phyloP scores from a whole-genome alignment of 1,140 invertebrate genomes.

The Brevipalpus yothersi region DNA sequence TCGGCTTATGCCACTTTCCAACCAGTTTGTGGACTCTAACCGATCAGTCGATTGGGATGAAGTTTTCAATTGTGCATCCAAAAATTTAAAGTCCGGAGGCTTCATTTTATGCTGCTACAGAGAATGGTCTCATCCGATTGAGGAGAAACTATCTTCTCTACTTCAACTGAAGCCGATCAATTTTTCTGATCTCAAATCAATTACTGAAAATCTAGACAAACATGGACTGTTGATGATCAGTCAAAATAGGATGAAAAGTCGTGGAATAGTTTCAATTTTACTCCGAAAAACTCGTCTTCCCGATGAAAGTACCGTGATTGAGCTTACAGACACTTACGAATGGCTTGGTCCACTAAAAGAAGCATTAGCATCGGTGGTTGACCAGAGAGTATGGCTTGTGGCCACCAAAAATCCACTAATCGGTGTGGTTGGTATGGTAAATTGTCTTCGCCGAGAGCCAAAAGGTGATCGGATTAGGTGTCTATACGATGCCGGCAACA shows the following conservation, averaged over 20 bases:
- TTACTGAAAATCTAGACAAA: neutral
- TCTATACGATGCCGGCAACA: constrained; percentile 7
- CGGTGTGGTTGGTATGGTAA: constrained; percentile 63
- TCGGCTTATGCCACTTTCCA: neutral
- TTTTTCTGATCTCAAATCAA: neutral
- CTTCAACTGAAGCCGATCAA: neutral
- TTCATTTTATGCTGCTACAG: neutral
- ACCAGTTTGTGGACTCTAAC: neutral
- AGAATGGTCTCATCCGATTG: neutral
- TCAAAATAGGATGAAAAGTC: neutral
- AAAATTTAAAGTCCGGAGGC: neutral
- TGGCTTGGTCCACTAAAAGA: constrained; percentile 47
- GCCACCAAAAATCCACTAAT: constrained; percentile 21
- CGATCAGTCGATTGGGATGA: neutral
- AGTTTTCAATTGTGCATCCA: constrained; percentile 15
- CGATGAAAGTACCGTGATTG: constrained; percentile 12
- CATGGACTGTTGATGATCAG: neutral
- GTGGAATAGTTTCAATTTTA: constrained; percentile 2
- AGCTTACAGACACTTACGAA: constrained; percentile 19
- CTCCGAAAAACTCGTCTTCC: constrained; percentile 7
- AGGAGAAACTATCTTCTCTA: neutral
- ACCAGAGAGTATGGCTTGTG: constrained; percentile 38
- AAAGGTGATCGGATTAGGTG: constrained; percentile 44
- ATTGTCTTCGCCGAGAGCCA: constrained; percentile 59
- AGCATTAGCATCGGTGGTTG: constrained; percentile 20